These are phyloP conservation scores for Phalacrocorax pelagicus DNA, from an alignment of 2,113 vertebrate genomes.

Conservation along the genomic window DNA sequence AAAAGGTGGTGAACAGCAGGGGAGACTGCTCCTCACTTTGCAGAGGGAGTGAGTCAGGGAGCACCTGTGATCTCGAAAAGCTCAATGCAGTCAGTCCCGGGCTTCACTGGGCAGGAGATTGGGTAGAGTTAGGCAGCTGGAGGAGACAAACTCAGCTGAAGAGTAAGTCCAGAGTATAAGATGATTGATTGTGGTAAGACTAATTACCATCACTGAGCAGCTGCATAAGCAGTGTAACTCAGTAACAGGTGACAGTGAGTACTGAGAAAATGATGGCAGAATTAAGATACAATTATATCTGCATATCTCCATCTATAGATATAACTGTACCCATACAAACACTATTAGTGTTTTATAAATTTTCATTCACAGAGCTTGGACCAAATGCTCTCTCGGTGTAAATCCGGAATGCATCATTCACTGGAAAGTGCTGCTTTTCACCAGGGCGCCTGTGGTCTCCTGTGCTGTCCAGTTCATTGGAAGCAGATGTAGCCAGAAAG, in stretches of 20 bases:
- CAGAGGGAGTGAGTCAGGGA: not conserved
- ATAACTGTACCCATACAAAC: no score
- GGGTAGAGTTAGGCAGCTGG: not conserved
- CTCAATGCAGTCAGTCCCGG: fast-evolving
- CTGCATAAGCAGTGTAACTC: fast-evolving
- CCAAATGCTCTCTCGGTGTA: not conserved
- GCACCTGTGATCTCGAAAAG: fast-evolving
- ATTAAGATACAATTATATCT: not conserved
- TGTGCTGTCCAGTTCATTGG: not conserved
- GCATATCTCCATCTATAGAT: not conserved
- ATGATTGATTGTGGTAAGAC: not conserved
- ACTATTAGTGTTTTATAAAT: not conserved
- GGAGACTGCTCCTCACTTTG: not conserved
- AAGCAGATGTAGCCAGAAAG: not conserved
- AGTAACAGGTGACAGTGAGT: not conserved
- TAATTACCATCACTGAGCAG: not conserved
- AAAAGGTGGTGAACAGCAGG: not conserved
- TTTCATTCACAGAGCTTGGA: not conserved
- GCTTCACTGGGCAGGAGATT: not conserved
- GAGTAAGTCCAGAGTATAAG: not conserved
- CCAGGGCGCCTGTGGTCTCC: not conserved
- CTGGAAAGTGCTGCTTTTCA: not conserved
- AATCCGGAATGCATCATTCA: no score
- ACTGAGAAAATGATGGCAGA: not conserved
- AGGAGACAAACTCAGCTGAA: not conserved